Evolutionary conservation across 2,888 invertebrate genomes (phyloP), one percentile per base, ranked within the genome.

Genomic region (Alloplasta piceator): DNA sequence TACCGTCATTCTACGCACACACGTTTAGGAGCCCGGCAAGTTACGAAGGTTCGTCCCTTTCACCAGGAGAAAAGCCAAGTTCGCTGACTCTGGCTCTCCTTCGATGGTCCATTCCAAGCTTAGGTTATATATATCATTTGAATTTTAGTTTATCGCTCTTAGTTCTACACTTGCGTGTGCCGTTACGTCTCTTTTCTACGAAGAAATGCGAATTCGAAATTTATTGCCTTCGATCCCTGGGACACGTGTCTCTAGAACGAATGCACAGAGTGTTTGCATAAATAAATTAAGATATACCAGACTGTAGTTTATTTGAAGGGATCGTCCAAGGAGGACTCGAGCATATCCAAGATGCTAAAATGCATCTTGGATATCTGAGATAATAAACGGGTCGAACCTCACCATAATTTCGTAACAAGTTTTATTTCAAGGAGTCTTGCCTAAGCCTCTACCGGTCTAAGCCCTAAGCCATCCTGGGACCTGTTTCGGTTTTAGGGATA

Each of bases 331-430:
- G 41, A 7, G 7, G 41, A 6, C 7, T 41, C 41, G 41, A 6
- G 5, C 41, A 41, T 7, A 7, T 41, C 5, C 7, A 7, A 41
- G 41, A 41, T 41, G 7, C 41, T 41, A 26, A 26, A 26, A 26
- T 26, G 26, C 26, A 26, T 26, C 26, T 26, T 26, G 26, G 10
- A 43, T 26, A 82, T 81, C 80, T 80, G 83, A 88, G 85, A 87
- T 89, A 88, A 89, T 90, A 88, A 89, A 87, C 88, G 83, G 83
- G 84, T 85, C 80, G 87, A 90, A 87, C 85, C 84, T 85, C 84
- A 85, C 86, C 86, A 86, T 87, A 90, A 90, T 89, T 89, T 48
- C 88, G 87, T 85, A 85, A 85, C 83, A 82, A 79, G 71, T 71
- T 70, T 48, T 50, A 63, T 9, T 4, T 10, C 61, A 61, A 66